Conservation (phyloP, 2,113 vertebrate species). For the Seriola rivoliana region DNA sequence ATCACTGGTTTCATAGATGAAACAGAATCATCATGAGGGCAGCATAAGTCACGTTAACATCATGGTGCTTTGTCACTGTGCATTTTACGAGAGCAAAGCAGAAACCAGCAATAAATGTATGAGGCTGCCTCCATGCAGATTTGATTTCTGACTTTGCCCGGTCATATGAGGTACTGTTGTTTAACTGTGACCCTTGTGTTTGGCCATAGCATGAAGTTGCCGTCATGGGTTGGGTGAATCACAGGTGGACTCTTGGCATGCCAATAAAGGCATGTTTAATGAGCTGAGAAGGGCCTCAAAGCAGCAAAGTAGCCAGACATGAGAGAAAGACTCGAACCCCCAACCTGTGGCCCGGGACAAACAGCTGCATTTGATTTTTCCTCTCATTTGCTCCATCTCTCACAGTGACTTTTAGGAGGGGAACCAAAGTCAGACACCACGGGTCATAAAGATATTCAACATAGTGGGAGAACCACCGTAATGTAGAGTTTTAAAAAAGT, state of each 20-base stretch:
- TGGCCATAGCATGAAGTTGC: conserved; percentile 41
- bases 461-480: background rate
- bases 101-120: background rate
- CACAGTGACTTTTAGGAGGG: conserved; percentile 54
- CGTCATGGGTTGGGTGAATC: conserved; percentile 48
- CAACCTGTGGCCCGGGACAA: conserved; percentile 40
- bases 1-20: conserved; percentile 49
- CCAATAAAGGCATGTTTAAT: conserved; percentile 70
- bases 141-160: conserved; percentile 18
- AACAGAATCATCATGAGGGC: conserved; percentile 46
- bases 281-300: conserved; percentile 53
- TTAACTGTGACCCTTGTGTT: conserved; percentile 52
- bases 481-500: background rate
- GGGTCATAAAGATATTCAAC: conserved; percentile 48
- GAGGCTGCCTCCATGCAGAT: background rate
- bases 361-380: conserved; percentile 75
- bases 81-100: conserved; percentile 61
- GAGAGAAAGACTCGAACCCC: conserved; percentile 47
- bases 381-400: conserved; percentile 64
- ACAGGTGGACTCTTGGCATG: conserved; percentile 67
- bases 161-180: conserved; percentile 9
- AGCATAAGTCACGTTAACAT: conserved; percentile 30
- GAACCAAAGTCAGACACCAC: conserved; percentile 38
- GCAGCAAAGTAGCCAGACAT: conserved; percentile 44
- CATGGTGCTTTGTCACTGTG: conserved; percentile 2